Base-by-base conservation (phyloP, 2,888 invertebrate species). In the Fragum whitleyi region DNA sequence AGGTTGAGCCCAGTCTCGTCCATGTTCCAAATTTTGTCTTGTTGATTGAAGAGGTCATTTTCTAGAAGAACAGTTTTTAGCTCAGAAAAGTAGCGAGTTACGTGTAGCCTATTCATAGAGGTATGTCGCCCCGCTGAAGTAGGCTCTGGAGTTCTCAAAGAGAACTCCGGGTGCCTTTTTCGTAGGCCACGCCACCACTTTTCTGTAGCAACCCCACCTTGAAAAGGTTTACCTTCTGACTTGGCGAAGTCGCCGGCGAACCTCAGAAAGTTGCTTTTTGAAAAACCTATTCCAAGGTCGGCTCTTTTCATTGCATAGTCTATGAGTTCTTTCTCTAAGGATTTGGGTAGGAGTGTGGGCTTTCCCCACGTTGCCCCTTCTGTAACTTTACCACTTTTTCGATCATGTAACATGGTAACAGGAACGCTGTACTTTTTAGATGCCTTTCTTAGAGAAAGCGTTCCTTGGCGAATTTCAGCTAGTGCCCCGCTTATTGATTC, bases 151-250 rank as follows among this genome's bases (percentile, higher is more conserved):
- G 71, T 59, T 19, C 74, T 47, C 0, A 79, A 42, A 1, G 77
- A 77, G 47, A 83, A 83, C 6, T 70, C 53, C 0, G 65, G 65
- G 23, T 79, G 77, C 47, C 79, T 70, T 53, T 68, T 19, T 32
- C 77, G 79, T 1, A 77, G 36, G 1, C 77, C 62, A 29, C 77
- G 39, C 79, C 83, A 77, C 83, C 72, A 74, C 51, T 71, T 79
- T 19, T 83, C 77, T 0, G 77, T 61, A 0, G 74, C 70, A 1
- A 57, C 28, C 0, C 62, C 69, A 3, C 74, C 79, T 39, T 62
- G 42, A 36, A 83, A 79, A 1, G n/a, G 16, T 0, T 74, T 26
- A 2, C 74, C 71, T 51, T 77, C 65, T 3, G 42, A 16, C 23
- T 75, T 39, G 2, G 76, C 78, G 62, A 75, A 72, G 19, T 67